A percentile compares a stretch with the other conserved stretches of the same genome.
phyloP scores from a whole-genome alignment of 2,797 vertebrate genomes.

The Anguilla pacifica region DNA sequence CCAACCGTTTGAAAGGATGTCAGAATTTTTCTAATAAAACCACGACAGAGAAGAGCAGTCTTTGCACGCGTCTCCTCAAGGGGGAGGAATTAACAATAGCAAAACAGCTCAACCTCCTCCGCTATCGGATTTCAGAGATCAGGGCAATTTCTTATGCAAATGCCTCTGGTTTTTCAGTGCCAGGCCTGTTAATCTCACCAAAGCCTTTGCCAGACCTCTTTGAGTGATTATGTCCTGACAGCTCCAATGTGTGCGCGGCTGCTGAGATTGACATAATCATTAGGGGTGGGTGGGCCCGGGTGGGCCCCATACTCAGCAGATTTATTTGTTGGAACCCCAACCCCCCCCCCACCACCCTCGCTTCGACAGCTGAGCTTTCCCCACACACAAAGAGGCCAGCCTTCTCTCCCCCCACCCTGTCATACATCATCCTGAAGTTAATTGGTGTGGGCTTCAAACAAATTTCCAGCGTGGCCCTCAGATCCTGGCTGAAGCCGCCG shows the following conservation, averaged over 20 bases:
- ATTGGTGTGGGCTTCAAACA: conserved; percentile 88
- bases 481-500: conserved; percentile 83
- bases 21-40: conserved; percentile 1
- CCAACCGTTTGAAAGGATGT: conserved; percentile 20
- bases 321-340: conserved; percentile 75
- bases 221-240: conserved; percentile 87
- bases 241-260: conserved; percentile 79
- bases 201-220: conserved; percentile 85
- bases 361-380: conserved; percentile 85
- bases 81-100: conserved; percentile 50
- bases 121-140: conserved; percentile 80
- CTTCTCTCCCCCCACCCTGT: conserved; percentile 79
- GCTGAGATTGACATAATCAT: conserved; percentile 87
- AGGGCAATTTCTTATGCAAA: conserved; percentile 90
- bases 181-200: conserved; percentile 82
- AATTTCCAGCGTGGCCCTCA: conserved; percentile 87
- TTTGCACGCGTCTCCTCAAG: conserved; percentile 51
- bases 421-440: conserved; percentile 89
- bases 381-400: conserved; percentile 79
- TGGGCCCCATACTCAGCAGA: conserved; percentile 79
- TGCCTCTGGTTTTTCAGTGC: conserved; percentile 65
- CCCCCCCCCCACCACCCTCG: conserved; percentile 52
- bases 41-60: conserved; percentile 45
- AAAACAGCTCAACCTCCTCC: conserved; percentile 52
- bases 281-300: conserved; percentile 84